These are phyloP conservation scores for Fragum whitleyi DNA, from an alignment of 2,888 invertebrate species.

Conservation along the genomic window DNA sequence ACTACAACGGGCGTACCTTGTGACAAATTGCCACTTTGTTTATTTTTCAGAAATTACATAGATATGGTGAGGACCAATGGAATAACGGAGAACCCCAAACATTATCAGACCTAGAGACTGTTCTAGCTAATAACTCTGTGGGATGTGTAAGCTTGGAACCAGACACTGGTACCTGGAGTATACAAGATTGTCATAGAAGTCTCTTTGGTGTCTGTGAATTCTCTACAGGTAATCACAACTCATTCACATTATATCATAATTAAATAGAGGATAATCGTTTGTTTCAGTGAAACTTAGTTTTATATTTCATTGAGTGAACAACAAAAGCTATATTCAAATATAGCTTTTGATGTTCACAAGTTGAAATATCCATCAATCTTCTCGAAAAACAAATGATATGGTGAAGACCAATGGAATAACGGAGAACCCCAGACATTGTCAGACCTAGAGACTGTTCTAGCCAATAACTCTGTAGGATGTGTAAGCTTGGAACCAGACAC, in stretches of 20 bases:
- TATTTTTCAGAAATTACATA: conserved; percentile 12
- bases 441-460: not conserved
- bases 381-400: too few species aligned
- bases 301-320: too few species aligned
- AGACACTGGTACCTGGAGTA: not conserved
- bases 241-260: too few species aligned
- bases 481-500: not conserved
- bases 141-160: conserved; percentile 10
- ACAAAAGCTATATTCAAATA: too few species aligned
- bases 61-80: conserved; percentile 21
- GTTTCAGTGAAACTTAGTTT: too few species aligned
- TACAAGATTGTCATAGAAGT: conserved; percentile 2
- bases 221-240: not conserved
- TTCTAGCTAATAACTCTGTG: not conserved
- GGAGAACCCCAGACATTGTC: not conserved
- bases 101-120: not conserved
- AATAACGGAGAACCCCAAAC: conserved; percentile 6
- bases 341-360: too few species aligned
- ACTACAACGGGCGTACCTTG: too few species aligned
- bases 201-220: conserved; percentile 10
- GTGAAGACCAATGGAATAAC: conserved; percentile 8
- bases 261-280: too few species aligned
- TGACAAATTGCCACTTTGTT: too few species aligned
- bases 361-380: too few species aligned
- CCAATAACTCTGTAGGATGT: conserved; percentile 6